Evolutionary conservation across 2,797 vertebrate genomes (phyloP).

Genomic region (Mormyrops boulengeri): DNA sequence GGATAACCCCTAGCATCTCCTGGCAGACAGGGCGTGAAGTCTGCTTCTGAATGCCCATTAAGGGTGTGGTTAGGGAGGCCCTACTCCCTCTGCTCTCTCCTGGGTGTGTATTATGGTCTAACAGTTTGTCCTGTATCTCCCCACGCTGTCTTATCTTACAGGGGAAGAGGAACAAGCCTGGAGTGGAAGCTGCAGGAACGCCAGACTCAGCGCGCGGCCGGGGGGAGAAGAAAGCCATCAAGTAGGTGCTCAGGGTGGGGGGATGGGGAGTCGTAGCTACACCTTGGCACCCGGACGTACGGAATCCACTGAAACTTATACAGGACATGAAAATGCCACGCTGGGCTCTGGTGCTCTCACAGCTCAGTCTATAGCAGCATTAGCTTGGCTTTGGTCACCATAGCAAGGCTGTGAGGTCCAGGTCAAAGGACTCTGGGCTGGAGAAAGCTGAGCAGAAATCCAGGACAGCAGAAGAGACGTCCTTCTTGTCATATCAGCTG

Average conservation of each 20-base stretch:
- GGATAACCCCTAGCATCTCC: background rate
- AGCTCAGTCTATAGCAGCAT: background rate
- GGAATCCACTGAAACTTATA: background rate
- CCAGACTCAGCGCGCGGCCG: slow-evolving; percentile 69
- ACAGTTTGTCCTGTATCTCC: slow-evolving; percentile 25
- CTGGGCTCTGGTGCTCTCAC: background rate
- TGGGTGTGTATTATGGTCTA: background rate
- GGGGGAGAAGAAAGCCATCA: slow-evolving; percentile 76
- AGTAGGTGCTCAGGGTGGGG: slow-evolving; percentile 57
- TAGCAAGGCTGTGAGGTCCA: background rate
- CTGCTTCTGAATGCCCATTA: background rate
- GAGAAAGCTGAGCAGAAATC: background rate
- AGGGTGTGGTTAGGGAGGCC: slow-evolving; percentile 1
- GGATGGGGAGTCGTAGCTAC: background rate
- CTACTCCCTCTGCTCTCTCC: background rate
- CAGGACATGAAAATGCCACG: background rate
- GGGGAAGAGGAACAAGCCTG: slow-evolving; percentile 69
- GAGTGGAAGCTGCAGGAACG: slow-evolving; percentile 64
- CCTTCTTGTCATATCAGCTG: background rate
- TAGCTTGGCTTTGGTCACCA: background rate
- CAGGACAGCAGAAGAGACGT: background rate
- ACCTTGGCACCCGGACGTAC: background rate
- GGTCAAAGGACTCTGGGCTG: background rate
- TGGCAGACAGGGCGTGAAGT: background rate
- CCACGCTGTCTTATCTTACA: slow-evolving; percentile 35